Base-by-base conservation (phyloP, 2,797 vertebrate genomes). In the Micrastur ruficollis region DNA sequence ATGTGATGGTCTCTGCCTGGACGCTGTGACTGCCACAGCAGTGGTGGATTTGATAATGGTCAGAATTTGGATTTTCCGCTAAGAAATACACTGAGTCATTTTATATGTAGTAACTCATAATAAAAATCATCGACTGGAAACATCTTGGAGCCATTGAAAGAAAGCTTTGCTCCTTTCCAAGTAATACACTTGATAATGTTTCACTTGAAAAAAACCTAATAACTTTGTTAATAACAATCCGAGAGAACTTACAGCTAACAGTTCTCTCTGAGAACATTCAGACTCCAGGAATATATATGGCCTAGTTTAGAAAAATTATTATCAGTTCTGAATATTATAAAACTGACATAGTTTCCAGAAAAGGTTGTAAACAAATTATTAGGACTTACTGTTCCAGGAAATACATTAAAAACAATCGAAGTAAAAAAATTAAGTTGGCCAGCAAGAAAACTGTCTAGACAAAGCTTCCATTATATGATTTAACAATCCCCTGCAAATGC, bases 341-440 rank as follows among this genome's bases (percentile, higher is more conserved):
- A 95, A 65, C 50, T 56, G 73, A 79, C 40, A 63, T 3, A 12
- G 76, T 56, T 95, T 97, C 81, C 90, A 95, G 59, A 91, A 90
- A 86, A 92, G 81, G 73, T n/a, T 97, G 86, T 90, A 94, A 95
- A 95, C 95, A 97, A 93, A 94, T 96, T 86, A 95, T 90, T 93
- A 55, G 63, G 83, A 42, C 55, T 61, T 90, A 84, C 67, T 78
- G 68, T 92, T 93, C 91, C 66, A 31, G 85, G 90, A 95, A 97
- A 92, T 80, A 89, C 85, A 90, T 92, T 89, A 95, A 93, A 95
- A 95, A 76, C 63, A 81, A 83, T 81, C 42, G 76, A 89, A 94
- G 47, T 62, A 7, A 26, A 91, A 94, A 59, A 75, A 63, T 7
- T 8, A 70, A 89, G 40, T 49, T 95, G 92, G 81, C 83, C 81